Evolutionary conservation across 2,888 invertebrate species (phyloP).

Genomic region (Heteromyza rotundicornis): DNA sequence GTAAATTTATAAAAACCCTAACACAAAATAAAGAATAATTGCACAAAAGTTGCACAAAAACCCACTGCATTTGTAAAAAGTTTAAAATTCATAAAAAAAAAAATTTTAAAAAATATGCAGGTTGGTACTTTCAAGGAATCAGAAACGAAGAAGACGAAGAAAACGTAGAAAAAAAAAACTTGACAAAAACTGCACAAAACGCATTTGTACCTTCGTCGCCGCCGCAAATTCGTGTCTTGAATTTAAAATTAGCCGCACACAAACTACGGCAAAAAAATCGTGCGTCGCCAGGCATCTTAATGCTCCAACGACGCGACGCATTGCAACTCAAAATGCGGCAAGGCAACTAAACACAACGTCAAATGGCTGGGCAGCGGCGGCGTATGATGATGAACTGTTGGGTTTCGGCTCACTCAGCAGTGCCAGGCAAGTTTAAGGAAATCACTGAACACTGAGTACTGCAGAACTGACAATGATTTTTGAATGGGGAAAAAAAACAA

Average conservation of each 20-base stretch:
- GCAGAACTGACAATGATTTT: neutral
- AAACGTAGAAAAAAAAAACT: neutral
- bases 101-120: neutral
- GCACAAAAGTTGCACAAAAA: too few species aligned
- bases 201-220: constrained; percentile 18
- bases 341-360: neutral
- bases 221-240: constrained; percentile 6
- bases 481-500: too few species aligned
- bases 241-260: constrained; percentile 18
- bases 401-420: too few species aligned
- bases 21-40: too few species aligned
- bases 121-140: too few species aligned
- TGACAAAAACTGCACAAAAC: neutral
- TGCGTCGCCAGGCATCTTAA: constrained; percentile 10
- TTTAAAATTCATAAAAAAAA: constrained; percentile 2
- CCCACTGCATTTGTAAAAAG: neutral
- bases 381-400: neutral
- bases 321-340: neutral
- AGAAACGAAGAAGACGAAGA: neutral
- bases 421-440: neutral
- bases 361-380: neutral
- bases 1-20: too few species aligned
- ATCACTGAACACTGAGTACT: neutral
- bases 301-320: neutral
- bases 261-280: neutral